Conservation (phyloP, 2,888 invertebrate species). For the Acheta domesticus region DNA sequence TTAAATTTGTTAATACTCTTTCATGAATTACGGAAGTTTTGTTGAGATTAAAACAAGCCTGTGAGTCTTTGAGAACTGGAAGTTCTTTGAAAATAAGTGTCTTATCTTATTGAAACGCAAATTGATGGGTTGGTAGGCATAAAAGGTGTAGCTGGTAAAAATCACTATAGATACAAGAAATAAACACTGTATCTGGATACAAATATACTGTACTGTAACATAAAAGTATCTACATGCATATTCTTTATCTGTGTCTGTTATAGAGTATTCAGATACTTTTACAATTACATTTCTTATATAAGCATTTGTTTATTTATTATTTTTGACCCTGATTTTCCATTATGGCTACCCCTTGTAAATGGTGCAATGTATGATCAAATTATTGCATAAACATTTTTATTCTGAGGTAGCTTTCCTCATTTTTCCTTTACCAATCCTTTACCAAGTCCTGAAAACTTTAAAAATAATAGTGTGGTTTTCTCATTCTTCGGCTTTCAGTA, state of each 20-base stretch:
- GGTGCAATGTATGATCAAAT: conserved; percentile 4
- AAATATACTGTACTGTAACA: conserved; percentile 9
- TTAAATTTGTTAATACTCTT: neutral
- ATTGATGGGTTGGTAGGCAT: conserved; percentile 18
- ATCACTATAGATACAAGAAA: conserved; percentile 11
- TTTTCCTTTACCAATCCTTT: neutral
- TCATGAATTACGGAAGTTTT: neutral
- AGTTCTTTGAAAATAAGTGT: conserved; percentile 18
- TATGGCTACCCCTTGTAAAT: neutral
- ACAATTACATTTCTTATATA: conserved; percentile 18
- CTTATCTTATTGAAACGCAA: conserved; percentile 9
- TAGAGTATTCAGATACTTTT: conserved; percentile 18
- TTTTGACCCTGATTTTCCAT: neutral
- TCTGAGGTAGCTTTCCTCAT: conserved; percentile 2
- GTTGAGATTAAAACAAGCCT: conserved; percentile 1
- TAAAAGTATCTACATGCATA: conserved; percentile 18
- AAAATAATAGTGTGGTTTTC: no score
- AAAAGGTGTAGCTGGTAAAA: conserved; percentile 7
- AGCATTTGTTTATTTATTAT: neutral
- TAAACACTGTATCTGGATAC: conserved; percentile 2
- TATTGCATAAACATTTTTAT: neutral
- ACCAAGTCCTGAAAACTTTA: no score
- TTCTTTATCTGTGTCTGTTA: conserved; percentile 10
- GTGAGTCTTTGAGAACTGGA: conserved; percentile 9
- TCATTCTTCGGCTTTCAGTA: no score